phyloP scores from a whole-genome alignment of 53 echinoderm and acorn worm genomes.

The Crossaster papposus region DNA sequence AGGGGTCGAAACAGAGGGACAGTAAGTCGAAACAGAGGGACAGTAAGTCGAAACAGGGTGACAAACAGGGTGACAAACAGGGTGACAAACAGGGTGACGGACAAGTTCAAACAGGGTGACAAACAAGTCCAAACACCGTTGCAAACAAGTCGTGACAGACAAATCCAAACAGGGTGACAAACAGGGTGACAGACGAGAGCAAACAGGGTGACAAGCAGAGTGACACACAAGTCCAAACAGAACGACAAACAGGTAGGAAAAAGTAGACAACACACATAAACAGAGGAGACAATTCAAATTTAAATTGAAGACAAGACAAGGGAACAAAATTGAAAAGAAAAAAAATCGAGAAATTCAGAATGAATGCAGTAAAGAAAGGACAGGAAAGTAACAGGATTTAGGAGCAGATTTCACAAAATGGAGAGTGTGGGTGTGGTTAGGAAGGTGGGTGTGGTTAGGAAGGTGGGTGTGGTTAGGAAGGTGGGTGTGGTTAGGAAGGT shows the following conservation, averaged over 20 bases:
- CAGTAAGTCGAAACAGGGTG: no score
- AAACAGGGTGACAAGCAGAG: neutral
- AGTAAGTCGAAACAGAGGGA: no score
- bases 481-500: neutral
- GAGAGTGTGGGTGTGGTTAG: constrained; percentile 11
- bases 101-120: no score
- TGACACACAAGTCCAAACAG: neutral
- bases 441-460: neutral
- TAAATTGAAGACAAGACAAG: neutral
- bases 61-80: no score
- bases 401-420: neutral
- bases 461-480: constrained; percentile 11
- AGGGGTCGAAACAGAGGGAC: no score
- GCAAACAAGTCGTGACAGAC: neutral
- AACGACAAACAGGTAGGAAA: neutral
- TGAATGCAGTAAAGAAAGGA: neutral
- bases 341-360: neutral
- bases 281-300: neutral
- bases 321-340: neutral
- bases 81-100: no score
- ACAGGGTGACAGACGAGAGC: neutral
- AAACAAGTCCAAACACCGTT: neutral
- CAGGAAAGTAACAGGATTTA: neutral
- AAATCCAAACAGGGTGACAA: neutral
- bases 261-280: neutral